Conservation (phyloP, 2,888 invertebrate genomes). For the Drosophila macrothrix region DNA sequence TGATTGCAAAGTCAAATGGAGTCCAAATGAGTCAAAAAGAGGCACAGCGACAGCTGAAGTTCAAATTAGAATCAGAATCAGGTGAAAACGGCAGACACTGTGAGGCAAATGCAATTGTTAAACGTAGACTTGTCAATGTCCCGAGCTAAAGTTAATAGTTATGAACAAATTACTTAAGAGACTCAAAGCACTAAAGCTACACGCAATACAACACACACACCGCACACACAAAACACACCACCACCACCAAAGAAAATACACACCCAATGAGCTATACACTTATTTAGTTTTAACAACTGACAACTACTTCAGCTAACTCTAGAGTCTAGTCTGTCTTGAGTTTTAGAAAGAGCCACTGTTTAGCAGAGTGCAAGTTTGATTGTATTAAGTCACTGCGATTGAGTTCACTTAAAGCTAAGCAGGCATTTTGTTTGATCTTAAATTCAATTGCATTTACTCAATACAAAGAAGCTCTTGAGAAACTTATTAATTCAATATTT, state of each 20-base stretch:
- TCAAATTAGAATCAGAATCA: slow-evolving; percentile 68
- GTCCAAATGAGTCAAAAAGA: slow-evolving; percentile 39
- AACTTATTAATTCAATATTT: background rate
- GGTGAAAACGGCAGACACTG: slow-evolving; percentile 48
- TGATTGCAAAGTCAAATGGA: slow-evolving; percentile 21
- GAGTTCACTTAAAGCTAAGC: slow-evolving; percentile 1
- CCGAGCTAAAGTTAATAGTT: slow-evolving; percentile 26
- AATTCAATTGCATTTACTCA: background rate
- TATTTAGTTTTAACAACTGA: slow-evolving; percentile 27
- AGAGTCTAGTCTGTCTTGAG: slow-evolving; percentile 3
- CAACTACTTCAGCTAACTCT: slow-evolving; percentile 15
- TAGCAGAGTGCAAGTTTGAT: background rate
- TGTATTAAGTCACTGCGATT: no score
- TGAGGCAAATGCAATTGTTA: slow-evolving; percentile 51
- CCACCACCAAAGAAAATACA: slow-evolving; percentile 5
- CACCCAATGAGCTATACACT: slow-evolving; percentile 5
- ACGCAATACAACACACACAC: slow-evolving; percentile 1
- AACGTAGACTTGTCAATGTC: slow-evolving; percentile 33
- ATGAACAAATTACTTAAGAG: slow-evolving; percentile 15
- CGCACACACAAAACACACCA: slow-evolving; percentile 1
- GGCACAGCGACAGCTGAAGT: slow-evolving; percentile 56
- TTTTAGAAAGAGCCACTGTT: slow-evolving; percentile 6
- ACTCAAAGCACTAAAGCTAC: slow-evolving; percentile 11
- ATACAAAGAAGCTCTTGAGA: background rate
- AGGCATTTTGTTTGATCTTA: background rate